These are phyloP conservation scores for Heliconius ethilla DNA, from an alignment of 2,888 invertebrate species.

Conservation along the genomic window DNA sequence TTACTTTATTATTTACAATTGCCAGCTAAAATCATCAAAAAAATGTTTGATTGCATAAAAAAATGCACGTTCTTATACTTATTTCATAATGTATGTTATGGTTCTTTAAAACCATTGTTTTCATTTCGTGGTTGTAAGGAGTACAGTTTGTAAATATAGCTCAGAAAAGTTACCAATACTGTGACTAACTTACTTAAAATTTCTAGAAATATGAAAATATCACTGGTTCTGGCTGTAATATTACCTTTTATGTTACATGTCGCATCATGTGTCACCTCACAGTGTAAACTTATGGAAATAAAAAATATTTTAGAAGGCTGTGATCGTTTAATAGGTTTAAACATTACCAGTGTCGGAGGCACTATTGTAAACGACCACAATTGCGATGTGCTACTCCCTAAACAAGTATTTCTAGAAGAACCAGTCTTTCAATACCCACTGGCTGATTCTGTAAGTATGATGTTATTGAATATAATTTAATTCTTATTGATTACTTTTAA, in stretches of 20 bases:
- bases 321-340: slow-evolving; percentile 66
- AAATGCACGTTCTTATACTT: not conserved
- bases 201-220: not conserved
- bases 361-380: slow-evolving; percentile 76
- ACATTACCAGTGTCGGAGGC: slow-evolving; percentile 70
- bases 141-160: not conserved
- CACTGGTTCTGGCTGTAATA: slow-evolving; percentile 37
- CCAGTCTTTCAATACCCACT: slow-evolving; percentile 68
- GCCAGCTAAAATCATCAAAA: not conserved
- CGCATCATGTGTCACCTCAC: slow-evolving; percentile 49
- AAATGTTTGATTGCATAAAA: not conserved
- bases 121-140: not conserved
- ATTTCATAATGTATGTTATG: slow-evolving; percentile 11
- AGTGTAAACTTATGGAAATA: slow-evolving; percentile 63
- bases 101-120: slow-evolving; percentile 11
- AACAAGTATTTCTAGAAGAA: slow-evolving; percentile 74
- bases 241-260: slow-evolving; percentile 45
- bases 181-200: not conserved
- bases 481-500: not conserved
- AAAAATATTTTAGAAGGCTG: slow-evolving; percentile 73
- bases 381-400: slow-evolving; percentile 73
- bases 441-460: slow-evolving; percentile 65
- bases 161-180: not conserved
- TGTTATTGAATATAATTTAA: not conserved
- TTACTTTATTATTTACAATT: not conserved